Evolutionary conservation across 2,888 invertebrate genomes (phyloP).

Genomic region (Harpagoxenus sublaevis): DNA sequence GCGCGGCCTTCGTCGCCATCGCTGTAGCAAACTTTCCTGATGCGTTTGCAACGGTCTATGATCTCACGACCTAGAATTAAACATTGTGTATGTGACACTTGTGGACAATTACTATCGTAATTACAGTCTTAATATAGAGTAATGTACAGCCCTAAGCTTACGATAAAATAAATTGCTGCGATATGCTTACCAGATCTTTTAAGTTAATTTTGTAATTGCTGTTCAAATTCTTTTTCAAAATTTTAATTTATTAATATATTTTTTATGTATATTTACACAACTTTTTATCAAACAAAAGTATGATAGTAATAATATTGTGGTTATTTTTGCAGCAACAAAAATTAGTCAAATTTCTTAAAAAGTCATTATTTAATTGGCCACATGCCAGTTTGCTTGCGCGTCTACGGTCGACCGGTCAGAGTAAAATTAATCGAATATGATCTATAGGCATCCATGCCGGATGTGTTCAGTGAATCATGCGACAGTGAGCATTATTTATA

Average conservation of each 20-base stretch:
- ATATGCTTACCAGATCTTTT: neutral
- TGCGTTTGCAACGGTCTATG: constrained; percentile 11
- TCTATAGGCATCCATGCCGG: constrained; percentile 42
- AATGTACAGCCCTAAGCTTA: neutral
- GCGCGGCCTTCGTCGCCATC: constrained; percentile 13
- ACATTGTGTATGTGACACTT: constrained; percentile 1
- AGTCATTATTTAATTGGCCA: constrained; percentile 32
- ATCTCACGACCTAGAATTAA: constrained; percentile 26
- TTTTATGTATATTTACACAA: neutral
- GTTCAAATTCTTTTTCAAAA: neutral
- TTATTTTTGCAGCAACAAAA: neutral
- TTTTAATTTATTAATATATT: neutral
- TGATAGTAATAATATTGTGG: neutral
- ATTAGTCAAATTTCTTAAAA: neutral
- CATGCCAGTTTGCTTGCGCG: constrained; percentile 24
- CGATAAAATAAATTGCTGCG: neutral
- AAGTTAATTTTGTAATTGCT: neutral
- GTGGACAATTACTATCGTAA: constrained; percentile 20
- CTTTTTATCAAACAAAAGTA: neutral
- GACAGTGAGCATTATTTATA: constrained; percentile 29
- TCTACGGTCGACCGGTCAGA: constrained; percentile 1
- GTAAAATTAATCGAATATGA: constrained; percentile 41
- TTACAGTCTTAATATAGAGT: neutral
- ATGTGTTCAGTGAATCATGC: constrained; percentile 44
- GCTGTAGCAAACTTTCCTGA: constrained; percentile 20